phyloP scores from a whole-genome alignment of 2,113 vertebrate genomes.

The Oncorhynchus kisutch region DNA sequence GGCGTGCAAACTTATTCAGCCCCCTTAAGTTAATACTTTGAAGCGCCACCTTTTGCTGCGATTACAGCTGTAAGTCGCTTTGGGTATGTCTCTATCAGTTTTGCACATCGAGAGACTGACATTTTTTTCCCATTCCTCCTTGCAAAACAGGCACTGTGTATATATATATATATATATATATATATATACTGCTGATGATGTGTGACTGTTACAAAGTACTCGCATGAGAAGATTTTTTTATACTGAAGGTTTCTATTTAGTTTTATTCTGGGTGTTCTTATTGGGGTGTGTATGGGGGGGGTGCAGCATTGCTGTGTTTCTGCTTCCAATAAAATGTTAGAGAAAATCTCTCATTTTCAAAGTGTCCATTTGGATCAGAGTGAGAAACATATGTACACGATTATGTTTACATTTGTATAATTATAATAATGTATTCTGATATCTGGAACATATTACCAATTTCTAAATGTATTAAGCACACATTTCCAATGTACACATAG shows the following conservation, averaged over 20 bases:
- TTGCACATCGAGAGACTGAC: no score
- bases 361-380: neutral
- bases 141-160: no score
- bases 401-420: neutral
- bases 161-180: conserved; percentile 38
- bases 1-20: no score
- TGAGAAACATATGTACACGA: neutral
- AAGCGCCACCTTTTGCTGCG: no score
- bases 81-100: no score
- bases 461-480: no score
- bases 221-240: conserved; percentile 79
- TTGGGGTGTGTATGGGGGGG: conserved; percentile 52
- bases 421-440: neutral
- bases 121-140: no score
- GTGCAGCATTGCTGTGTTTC: conserved; percentile 70
- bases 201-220: conserved; percentile 78
- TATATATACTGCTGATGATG: conserved; percentile 70
- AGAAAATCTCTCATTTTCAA: conserved; percentile 7
- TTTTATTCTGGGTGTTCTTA: conserved; percentile 72
- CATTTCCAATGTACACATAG: neutral
- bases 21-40: no score
- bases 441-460: neutral
- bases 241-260: conserved; percentile 77
- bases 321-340: conserved; percentile 76
- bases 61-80: no score